Conservation (phyloP, 2,888 invertebrate species). For the Dorcus hopei region DNA sequence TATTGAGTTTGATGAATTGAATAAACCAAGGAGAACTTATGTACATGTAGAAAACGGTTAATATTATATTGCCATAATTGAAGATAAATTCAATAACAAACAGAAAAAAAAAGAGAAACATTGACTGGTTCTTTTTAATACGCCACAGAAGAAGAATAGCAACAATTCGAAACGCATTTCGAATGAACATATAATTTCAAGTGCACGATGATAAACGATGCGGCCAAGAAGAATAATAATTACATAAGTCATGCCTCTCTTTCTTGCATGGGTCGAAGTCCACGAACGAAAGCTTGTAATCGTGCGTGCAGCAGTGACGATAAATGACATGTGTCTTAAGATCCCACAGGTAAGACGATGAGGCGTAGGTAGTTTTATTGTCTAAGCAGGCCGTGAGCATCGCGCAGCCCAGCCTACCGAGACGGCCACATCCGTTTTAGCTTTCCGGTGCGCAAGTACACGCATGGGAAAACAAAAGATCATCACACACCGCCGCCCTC, state of each 20-base stretch:
- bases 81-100: no score
- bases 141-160: no score
- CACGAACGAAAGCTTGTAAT: not conserved
- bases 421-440: conserved; percentile 42
- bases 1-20: no score
- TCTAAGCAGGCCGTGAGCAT: conserved; percentile 21
- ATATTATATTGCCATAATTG: no score
- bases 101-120: no score
- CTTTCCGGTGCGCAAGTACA: conserved; percentile 39
- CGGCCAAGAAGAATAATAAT: not conserved
- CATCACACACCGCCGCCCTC: conserved; percentile 13
- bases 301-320: not conserved
- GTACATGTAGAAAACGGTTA: no score
- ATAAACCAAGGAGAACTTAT: no score
- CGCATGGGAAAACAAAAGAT: conserved; percentile 28
- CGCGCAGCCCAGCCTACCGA: conserved; percentile 35
- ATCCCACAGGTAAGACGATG: conserved; percentile 16
- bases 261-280: not conserved
- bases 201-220: not conserved
- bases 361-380: conserved; percentile 25
- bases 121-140: no score
- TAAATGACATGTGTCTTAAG: not conserved
- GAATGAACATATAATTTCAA: not conserved
- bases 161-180: no score
- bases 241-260: not conserved